A percentile compares a stretch with the other conserved stretches of the same genome.
Conservation (phyloP, 2,888 invertebrate genomes). For the Euplexia lucipara region DNA sequence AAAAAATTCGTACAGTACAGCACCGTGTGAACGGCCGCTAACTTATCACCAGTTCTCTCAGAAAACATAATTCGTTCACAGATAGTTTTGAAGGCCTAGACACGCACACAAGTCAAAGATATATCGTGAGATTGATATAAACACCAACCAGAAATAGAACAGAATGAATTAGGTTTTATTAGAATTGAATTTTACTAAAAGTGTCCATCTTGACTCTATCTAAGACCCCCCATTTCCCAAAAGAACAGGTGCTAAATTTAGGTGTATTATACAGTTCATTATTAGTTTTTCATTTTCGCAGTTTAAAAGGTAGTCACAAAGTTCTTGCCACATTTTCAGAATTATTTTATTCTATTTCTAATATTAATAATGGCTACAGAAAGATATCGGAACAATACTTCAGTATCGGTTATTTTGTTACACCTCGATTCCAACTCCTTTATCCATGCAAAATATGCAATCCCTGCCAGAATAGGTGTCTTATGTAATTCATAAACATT, state of each 20-base stretch:
- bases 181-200: background rate
- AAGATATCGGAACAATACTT: conserved; percentile 18
- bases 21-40: too few species aligned
- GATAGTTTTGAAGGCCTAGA: conserved; percentile 31
- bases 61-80: conserved; percentile 45
- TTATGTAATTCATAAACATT: background rate
- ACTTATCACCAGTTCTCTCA: conserved; percentile 38
- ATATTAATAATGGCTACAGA: conserved; percentile 28
- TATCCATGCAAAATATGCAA: conserved; percentile 32
- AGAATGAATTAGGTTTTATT: background rate
- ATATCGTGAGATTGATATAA: background rate
- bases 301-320: conserved; percentile 47
- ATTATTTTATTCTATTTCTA: background rate
- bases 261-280: conserved; percentile 57
- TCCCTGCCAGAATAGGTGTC: conserved; percentile 1
- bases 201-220: conserved; percentile 6
- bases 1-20: too few species aligned
- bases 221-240: conserved; percentile 17
- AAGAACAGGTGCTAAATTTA: conserved; percentile 47
- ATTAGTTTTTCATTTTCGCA: conserved; percentile 28
- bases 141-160: conserved; percentile 5
- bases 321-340: conserved; percentile 24
- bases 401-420: conserved; percentile 8
- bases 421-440: background rate
- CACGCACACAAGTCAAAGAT: conserved; percentile 9